These are phyloP conservation scores for Strix aluco DNA, from an alignment of 2,113 vertebrate species.

Conservation along the genomic window DNA sequence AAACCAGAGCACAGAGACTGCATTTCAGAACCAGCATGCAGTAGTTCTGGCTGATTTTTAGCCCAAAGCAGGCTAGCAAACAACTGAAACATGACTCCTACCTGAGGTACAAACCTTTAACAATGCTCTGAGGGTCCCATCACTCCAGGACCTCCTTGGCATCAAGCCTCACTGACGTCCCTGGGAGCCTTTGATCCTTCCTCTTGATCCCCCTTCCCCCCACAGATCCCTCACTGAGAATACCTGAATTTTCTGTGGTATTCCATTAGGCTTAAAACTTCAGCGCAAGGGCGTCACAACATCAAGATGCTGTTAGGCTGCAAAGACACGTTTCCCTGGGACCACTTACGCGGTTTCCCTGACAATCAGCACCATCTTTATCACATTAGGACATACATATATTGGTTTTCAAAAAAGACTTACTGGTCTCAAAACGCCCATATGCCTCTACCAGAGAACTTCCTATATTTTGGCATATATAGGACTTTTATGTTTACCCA, in stretches of 20 bases:
- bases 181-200: rapidly evolving
- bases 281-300: background rate
- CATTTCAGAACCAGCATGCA: background rate
- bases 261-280: background rate
- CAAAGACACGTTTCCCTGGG: background rate
- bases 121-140: background rate
- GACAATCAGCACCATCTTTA: background rate
- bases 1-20: background rate
- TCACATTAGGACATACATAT: background rate
- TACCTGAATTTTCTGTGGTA: background rate
- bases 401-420: background rate
- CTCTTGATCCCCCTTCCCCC: background rate
- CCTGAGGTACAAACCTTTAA: background rate
- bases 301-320: background rate
- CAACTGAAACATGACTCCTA: background rate
- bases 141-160: background rate
- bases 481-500: background rate
- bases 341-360: background rate
- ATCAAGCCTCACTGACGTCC: background rate
- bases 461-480: background rate
- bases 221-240: background rate
- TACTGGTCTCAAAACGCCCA: background rate
- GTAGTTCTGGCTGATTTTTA: background rate
- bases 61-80: background rate
- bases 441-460: background rate